Base-by-base conservation (phyloP, 2,888 invertebrate species). In the Caradrina kadenii region DNA sequence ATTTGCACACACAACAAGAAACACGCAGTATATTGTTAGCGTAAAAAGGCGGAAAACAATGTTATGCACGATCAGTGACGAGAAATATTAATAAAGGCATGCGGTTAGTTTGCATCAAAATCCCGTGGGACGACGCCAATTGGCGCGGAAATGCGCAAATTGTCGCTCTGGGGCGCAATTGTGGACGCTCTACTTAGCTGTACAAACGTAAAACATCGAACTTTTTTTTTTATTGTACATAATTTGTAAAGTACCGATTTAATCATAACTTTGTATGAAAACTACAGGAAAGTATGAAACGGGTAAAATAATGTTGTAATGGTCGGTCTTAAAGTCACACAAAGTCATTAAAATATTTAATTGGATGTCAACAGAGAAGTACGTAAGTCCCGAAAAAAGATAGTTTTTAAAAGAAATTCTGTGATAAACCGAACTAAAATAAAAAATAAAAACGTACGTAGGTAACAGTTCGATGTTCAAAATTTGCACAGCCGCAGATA, bases 81-180 rank as follows among this genome's bases (percentile, higher is more conserved):
- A 69, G 63, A 67, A 84, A 82, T 82, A 83, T 82, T 83, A 82
- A 73, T 84, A 76, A 78, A 80, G 79, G 81, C 98, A 92, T 98
- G 98, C 90, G 97, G 98, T 94, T 98, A 97, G 96, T 98, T 88
- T 97, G 90, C 88, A 90, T 89, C 88, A 87, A 87, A 90, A 88
- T 85, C 89, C 89, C 88, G 90, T 87, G 89, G 89, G 89, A 88
- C 88, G 87, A 82, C 81, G 90, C 88, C 89, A 92, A 91, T 90
- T 89, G 90, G 89, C 88, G 89, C 91, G 93, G 94, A 93, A 91
- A 93, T 91, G 90, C 88, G 88, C 86, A 92, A 91, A 93, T 91
- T 92, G 90, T 85, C 87, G 87, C 84, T 88, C 90, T 90, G 88
- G 89, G 90, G 88, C 91, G 87, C 84, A 86, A 87, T 88, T 88